These are phyloP conservation scores for Montipora cactus DNA, from an alignment of 64 coral and sea anemone species.

Conservation along the genomic window DNA sequence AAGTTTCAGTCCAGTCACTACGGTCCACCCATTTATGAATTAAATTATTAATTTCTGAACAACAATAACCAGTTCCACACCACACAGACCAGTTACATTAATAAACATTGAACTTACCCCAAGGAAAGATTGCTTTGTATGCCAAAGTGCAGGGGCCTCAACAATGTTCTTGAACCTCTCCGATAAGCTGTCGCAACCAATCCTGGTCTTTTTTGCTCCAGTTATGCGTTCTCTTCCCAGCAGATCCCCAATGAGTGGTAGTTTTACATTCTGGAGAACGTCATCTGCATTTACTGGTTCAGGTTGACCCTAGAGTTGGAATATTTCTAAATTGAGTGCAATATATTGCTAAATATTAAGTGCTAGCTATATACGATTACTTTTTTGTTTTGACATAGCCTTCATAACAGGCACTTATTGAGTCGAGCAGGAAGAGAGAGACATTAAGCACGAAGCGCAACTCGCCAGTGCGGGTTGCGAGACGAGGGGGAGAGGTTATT, in stretches of 20 bases:
- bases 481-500: neutral
- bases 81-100: neutral
- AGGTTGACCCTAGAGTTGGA: neutral
- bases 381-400: neutral
- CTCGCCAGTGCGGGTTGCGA: neutral
- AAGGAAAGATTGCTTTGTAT: slow-evolving; percentile 33
- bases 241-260: slow-evolving; percentile 69
- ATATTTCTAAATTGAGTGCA: neutral
- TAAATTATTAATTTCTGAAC: neutral
- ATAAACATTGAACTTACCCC: neutral
- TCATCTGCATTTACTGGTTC: slow-evolving; percentile 21
- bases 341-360: neutral
- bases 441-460: neutral
- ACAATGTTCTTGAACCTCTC: slow-evolving; percentile 21
- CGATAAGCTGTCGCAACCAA: slow-evolving; percentile 56
- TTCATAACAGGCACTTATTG: neutral
- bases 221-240: slow-evolving; percentile 74
- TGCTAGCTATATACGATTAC: neutral
- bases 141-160: slow-evolving; percentile 24
- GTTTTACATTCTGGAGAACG: slow-evolving; percentile 33
- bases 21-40: neutral
- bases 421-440: neutral
- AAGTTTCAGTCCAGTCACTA: neutral
- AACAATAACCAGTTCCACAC: neutral
- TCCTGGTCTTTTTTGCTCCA: slow-evolving; percentile 77